phyloP scores from a whole-genome alignment of 2,888 invertebrate species.

The Elegia similella region DNA sequence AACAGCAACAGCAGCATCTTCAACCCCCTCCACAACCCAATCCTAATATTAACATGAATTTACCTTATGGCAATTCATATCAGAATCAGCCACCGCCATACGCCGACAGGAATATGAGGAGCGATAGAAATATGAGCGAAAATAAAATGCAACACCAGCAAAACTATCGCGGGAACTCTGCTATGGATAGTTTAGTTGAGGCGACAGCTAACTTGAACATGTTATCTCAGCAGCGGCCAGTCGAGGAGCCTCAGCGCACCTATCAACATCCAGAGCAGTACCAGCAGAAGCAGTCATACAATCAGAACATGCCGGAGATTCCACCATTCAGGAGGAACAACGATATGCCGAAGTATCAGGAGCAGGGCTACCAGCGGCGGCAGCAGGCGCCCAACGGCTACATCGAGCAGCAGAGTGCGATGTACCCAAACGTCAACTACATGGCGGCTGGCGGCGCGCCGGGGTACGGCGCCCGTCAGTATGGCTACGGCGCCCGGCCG shows the following conservation, averaged over 20 bases:
- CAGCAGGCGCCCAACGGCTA: conserved; percentile 60
- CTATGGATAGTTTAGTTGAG: conserved; percentile 62
- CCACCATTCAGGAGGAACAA: conserved; percentile 50
- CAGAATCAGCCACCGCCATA: conserved; percentile 49
- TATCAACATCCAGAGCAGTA: conserved; percentile 49
- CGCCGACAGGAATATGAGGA: conserved; percentile 54
- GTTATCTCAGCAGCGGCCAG: conserved; percentile 44
- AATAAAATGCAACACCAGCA: conserved; percentile 45
- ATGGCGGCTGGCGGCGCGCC: conserved; percentile 33
- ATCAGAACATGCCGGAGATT: conserved; percentile 50
- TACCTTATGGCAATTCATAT: conserved; percentile 57
- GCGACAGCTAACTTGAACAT: conserved; percentile 60
- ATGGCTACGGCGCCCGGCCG: conserved; percentile 41
- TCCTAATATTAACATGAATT: conserved; percentile 44
- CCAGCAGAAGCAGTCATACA: conserved; percentile 51
- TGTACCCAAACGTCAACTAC: conserved; percentile 53
- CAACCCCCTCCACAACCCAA: conserved; percentile 42
- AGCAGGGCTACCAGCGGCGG: conserved; percentile 49
- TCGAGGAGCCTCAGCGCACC: conserved; percentile 45
- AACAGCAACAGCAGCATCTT: conserved; percentile 59
- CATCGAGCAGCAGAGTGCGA: conserved; percentile 50
- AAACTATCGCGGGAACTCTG: conserved; percentile 47
- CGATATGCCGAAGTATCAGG: conserved; percentile 56
- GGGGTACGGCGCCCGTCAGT: conserved; percentile 21
- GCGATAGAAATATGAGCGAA: conserved; percentile 52